Base-by-base conservation (phyloP, 2,797 vertebrate genomes). In the Lates japonicus region DNA sequence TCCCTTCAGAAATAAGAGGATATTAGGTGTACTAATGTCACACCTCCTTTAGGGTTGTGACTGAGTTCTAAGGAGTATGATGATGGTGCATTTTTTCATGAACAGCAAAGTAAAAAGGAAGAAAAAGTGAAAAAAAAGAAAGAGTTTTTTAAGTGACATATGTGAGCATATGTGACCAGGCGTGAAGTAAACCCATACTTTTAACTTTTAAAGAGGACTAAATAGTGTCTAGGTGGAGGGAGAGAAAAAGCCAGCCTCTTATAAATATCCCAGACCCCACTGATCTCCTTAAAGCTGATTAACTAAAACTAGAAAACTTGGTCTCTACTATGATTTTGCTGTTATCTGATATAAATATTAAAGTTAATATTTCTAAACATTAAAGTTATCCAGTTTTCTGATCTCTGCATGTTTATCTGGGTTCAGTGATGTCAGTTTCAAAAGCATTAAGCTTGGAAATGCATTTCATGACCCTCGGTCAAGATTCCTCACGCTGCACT, bases 1-100 rank as follows among this genome's bases (percentile, higher is more conserved):
- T 22, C 35, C 39, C 52, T 54, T 42, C 35, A 70, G 19, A 51
- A 71, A 57, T 63, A 22, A 35, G 55, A 46, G 33, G 63, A 31
- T 75, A 72, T 79, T 59, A 51, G 58, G 35, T 82, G 67, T 62
- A 55, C 63, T 14, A 52, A 44, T 20, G 60, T 17, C 41, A 52
- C 55, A 39, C 54, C 74, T 66, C 54, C 59, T 61, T 39, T 0
- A 46, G 60, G 39, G 63, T 16, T 25, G n/a, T 22, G 37, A 46
- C 25, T 8, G 39, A 16, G 11, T 20, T 73, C 52, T 64, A 22
- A 55, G 20, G 41, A 39, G 1, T 22, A 55, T 2, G 39, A 69
- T 22, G 31, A 60, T 20, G 29, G 46, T 0, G 65, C 39, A 48
- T 44, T 70, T 70, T 76, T 77, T 59, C 69, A 77, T 35, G 3